Evolutionary conservation across 2,113 vertebrate genomes (phyloP).

Genomic region (Neogale vison): DNA sequence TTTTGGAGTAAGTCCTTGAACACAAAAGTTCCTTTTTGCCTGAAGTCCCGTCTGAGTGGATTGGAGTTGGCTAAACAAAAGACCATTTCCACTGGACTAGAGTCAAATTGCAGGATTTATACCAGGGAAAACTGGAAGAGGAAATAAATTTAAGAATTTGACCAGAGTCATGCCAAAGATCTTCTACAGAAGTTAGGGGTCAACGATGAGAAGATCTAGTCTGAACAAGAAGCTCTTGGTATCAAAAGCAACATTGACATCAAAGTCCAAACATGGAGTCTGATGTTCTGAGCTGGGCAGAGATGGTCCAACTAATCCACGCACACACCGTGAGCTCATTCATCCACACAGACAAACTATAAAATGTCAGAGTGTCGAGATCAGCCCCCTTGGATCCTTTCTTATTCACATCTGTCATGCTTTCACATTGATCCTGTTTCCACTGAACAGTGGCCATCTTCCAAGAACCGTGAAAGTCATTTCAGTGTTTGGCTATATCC

Average conservation of each 20-base stretch:
- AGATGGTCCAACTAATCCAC: too few relatives aligned
- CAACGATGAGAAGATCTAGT: not conserved
- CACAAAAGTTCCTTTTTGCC: not conserved
- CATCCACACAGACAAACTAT: not conserved
- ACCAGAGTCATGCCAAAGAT: not conserved
- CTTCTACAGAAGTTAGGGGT: not conserved
- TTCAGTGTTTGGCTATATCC: not conserved
- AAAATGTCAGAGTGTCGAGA: not conserved
- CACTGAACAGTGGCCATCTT: not conserved
- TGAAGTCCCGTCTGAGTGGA: not conserved
- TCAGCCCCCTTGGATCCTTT: too few relatives aligned
- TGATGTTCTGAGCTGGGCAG: not conserved
- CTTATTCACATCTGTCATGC: not conserved
- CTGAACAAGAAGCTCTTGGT: not conserved
- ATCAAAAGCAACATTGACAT: not conserved
- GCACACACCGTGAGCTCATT: accelerated
- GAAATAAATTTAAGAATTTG: not conserved
- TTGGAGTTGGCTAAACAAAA: not conserved
- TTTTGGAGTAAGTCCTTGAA: not conserved
- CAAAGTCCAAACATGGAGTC: not conserved
- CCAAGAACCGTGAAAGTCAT: not conserved
- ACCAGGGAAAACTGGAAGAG: not conserved
- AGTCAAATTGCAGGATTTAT: not conserved
- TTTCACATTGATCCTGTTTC: not conserved
- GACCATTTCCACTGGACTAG: not conserved